Conservation (phyloP, 2,113 vertebrate genomes). For the Perca fluviatilis region DNA sequence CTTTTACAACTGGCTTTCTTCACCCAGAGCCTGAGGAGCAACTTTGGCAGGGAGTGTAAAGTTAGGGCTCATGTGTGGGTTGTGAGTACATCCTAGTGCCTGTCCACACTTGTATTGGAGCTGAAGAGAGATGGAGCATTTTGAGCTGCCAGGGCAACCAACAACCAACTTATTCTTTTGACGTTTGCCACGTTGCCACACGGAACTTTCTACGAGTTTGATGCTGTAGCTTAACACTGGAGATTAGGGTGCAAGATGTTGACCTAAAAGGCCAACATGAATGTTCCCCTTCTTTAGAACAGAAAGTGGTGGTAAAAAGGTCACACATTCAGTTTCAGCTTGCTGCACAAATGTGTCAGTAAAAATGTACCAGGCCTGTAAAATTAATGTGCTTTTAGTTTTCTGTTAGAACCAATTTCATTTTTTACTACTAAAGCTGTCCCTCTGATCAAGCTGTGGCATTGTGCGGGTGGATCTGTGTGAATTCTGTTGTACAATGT, state of each 20-base stretch:
- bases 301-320: not conserved
- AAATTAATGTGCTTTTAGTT: not conserved
- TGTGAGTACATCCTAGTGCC: not conserved
- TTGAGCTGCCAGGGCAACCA: not conserved
- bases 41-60: not conserved
- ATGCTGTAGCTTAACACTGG: not conserved
- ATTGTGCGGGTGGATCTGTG: not conserved
- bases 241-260: not conserved
- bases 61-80: not conserved
- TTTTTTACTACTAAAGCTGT: not conserved
- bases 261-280: not conserved
- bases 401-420: not conserved
- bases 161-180: not conserved
- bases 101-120: not conserved
- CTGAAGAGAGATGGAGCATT: conserved; percentile 5
- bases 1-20: not conserved
- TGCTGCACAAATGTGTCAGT: not conserved
- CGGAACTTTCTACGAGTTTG: not conserved
- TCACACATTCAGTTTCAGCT: not conserved
- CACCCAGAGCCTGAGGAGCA: not conserved
- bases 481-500: conserved; percentile 2
- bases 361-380: not conserved
- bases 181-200: conserved; percentile 12
- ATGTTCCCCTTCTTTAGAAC: not conserved
- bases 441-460: not conserved